phyloP scores from a whole-genome alignment of 1,140 invertebrate genomes.

The Coptotermes formosanus region DNA sequence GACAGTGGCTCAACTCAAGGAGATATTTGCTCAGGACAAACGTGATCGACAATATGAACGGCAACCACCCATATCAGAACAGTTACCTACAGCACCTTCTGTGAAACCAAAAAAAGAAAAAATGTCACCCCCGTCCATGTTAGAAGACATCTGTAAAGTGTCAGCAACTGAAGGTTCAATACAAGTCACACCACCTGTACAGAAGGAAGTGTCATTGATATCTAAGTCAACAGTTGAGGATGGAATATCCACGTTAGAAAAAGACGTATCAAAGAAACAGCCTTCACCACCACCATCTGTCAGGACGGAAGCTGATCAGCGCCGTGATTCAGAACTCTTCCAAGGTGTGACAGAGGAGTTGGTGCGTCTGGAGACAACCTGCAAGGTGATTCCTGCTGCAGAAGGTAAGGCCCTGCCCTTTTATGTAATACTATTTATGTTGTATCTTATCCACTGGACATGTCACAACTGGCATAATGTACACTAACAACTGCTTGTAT shows the following conservation, averaged over 20 bases:
- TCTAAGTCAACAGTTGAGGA: slow-evolving; percentile 61
- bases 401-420: slow-evolving; percentile 32
- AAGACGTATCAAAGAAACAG: slow-evolving; percentile 21
- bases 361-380: slow-evolving; percentile 41
- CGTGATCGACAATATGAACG: slow-evolving; percentile 34
- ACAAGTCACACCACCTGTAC: slow-evolving; percentile 64
- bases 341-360: slow-evolving; percentile 49
- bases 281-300: slow-evolving; percentile 23
- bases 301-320: slow-evolving; percentile 27
- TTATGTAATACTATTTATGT: neutral
- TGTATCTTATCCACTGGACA: too few relatives aligned
- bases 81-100: slow-evolving; percentile 25
- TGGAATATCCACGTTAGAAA: slow-evolving; percentile 37
- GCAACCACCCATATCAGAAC: slow-evolving; percentile 34
- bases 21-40: slow-evolving; percentile 34
- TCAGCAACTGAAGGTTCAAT: slow-evolving; percentile 49
- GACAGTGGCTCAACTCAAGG: slow-evolving; percentile 33
- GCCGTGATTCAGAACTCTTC: slow-evolving; percentile 46
- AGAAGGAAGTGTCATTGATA: slow-evolving; percentile 61
- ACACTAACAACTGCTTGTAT: too few relatives aligned
- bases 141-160: neutral
- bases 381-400: slow-evolving; percentile 37
- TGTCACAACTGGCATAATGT: too few relatives aligned
- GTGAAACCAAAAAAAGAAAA: slow-evolving; percentile 37
- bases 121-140: neutral